Evolutionary conservation across 2,888 invertebrate genomes (phyloP).

Genomic region (Drosophila falleni): DNA sequence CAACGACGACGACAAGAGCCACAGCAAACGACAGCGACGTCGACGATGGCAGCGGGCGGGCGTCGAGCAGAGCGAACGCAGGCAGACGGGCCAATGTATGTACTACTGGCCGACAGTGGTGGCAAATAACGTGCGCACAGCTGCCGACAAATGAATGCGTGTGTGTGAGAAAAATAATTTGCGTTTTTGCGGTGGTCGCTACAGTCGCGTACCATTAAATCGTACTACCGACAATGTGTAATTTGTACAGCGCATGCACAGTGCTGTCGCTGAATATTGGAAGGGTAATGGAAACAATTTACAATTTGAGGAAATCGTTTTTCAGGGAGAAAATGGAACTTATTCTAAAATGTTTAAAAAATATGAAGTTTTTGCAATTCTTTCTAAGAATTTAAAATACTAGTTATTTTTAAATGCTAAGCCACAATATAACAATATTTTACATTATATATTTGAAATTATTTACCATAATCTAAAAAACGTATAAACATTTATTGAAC

Average conservation of each 20-base stretch:
- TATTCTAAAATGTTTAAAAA: neutral
- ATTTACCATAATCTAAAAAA: neutral
- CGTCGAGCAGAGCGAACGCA: constrained; percentile 40
- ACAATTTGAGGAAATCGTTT: neutral
- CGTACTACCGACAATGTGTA: constrained; percentile 10
- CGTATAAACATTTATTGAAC: neutral
- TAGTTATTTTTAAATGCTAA: neutral
- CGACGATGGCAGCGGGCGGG: constrained; percentile 41
- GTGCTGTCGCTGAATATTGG: constrained; percentile 68
- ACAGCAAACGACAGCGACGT: constrained; percentile 24
- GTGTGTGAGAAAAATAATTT: constrained; percentile 57
- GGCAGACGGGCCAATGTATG: constrained; percentile 48
- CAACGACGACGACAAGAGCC: constrained; percentile 27
- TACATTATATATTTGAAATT: neutral
- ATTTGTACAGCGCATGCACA: constrained; percentile 74
- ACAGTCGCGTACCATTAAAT: constrained; percentile 56
- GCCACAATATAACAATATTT: neutral
- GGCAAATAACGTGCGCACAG: constrained; percentile 61
- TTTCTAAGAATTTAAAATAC: neutral
- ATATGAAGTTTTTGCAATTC: neutral
- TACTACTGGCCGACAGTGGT: constrained; percentile 63
- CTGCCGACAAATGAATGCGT: constrained; percentile 45
- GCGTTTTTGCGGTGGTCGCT: constrained; percentile 56
- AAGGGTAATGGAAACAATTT: constrained; percentile 12
- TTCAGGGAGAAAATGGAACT: neutral